Conservation (phyloP, 1,140 invertebrate genomes). For the Drosophila insularis region DNA sequence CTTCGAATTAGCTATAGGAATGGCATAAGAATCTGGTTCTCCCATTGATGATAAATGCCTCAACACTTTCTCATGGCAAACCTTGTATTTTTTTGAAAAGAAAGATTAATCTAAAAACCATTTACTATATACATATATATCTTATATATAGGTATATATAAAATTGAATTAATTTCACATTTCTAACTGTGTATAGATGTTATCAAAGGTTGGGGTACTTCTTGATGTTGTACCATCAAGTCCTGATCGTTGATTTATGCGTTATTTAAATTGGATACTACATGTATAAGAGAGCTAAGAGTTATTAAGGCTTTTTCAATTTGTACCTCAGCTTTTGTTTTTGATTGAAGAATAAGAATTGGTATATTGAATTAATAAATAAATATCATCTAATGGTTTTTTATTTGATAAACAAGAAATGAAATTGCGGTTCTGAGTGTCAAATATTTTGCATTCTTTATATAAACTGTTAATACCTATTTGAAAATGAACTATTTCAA, state of each 20-base stretch:
- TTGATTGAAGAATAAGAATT: constrained; percentile 59
- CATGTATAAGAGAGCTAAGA: constrained; percentile 57
- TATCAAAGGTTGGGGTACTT: constrained; percentile 26
- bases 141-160: constrained; percentile 10
- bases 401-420: constrained; percentile 34
- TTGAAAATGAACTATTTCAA: neutral
- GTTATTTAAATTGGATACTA: constrained; percentile 64
- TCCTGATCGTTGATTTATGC: constrained; percentile 64
- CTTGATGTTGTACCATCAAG: constrained; percentile 42
- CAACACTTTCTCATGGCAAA: constrained; percentile 24
- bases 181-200: constrained; percentile 10
- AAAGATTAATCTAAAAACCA: constrained; percentile 35
- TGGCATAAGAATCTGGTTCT: constrained; percentile 1
- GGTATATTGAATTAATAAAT: constrained; percentile 75
- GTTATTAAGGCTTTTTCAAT: constrained; percentile 68
- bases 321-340: constrained; percentile 73
- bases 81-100: constrained; percentile 56
- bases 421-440: no score
- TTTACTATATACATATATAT: constrained; percentile 13
- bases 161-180: neutral
- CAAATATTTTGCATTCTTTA: no score
- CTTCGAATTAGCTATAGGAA: neutral
- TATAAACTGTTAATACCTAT: neutral
- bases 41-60: constrained; percentile 1
- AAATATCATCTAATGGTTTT: constrained; percentile 67